Evolutionary conservation across 23 tunicate species (phyloP).

Genomic region (Corella eumyota): DNA sequence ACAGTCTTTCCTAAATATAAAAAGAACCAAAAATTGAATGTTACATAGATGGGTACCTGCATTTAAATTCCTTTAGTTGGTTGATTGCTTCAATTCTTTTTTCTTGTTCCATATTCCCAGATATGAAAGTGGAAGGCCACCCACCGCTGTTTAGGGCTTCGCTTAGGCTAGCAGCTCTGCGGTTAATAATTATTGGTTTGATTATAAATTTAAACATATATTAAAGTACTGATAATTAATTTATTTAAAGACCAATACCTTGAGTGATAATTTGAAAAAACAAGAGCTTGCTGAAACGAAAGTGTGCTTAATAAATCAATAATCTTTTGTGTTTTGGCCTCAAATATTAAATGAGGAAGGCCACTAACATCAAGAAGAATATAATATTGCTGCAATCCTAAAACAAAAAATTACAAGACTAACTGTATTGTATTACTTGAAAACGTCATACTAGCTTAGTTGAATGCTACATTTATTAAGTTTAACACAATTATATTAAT

Average conservation of each 20-base stretch:
- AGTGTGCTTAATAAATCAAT: constrained; percentile 23
- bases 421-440: no score
- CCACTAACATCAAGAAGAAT: constrained; percentile 10
- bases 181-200: no score
- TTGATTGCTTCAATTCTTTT: constrained; percentile 66
- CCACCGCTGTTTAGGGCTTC: constrained; percentile 56
- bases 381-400: constrained; percentile 31
- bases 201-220: no score
- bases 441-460: no score
- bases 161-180: constrained; percentile 44
- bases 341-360: constrained; percentile 42
- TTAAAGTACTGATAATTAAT: no score
- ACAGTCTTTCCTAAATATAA: no score
- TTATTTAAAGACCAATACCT: no score
- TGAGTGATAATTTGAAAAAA: constrained; percentile 82
- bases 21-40: background rate
- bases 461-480: no score
- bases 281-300: constrained; percentile 51
- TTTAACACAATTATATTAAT: no score
- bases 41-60: constrained; percentile 21
- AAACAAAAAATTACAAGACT: background rate
- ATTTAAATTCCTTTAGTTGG: constrained; percentile 55
- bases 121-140: constrained; percentile 66
- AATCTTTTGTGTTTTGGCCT: constrained; percentile 32
- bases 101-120: constrained; percentile 59